These are phyloP conservation scores for Buphagus erythrorhynchus DNA, from an alignment of 2,797 vertebrate species.

Conservation along the genomic window DNA sequence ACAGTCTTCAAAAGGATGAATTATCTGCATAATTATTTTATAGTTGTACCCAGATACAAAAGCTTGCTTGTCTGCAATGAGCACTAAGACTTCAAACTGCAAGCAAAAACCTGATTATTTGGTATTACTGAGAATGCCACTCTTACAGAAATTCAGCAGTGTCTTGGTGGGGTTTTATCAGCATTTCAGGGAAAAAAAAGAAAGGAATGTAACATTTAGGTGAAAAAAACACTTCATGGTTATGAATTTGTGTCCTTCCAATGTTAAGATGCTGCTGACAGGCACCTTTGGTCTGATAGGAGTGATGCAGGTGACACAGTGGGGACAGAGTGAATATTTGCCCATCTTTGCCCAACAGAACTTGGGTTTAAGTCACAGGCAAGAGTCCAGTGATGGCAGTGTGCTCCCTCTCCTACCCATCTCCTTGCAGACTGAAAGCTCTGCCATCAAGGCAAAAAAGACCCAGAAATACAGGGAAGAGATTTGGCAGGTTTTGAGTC, in stretches of 20 bases:
- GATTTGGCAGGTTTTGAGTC: not conserved
- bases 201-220: not conserved
- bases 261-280: not conserved
- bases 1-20: not conserved
- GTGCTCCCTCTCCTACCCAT: not conserved
- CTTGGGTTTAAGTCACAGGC: not conserved
- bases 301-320: not conserved
- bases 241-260: not conserved
- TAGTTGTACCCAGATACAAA: not conserved
- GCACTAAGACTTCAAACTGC: not conserved
- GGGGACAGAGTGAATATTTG: not conserved
- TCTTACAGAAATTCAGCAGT: not conserved
- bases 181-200: not conserved
- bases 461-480: not conserved
- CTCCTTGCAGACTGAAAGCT: not conserved
- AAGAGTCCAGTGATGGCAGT: rapidly evolving
- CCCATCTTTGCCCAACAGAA: not conserved
- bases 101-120: not conserved
- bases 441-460: not conserved
- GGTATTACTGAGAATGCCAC: not conserved
- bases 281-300: not conserved
- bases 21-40: not conserved
- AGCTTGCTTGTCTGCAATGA: not conserved
- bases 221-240: not conserved
- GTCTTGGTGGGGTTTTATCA: not conserved